These are phyloP conservation scores for Lamellibrachia luymesi DNA, from an alignment of 1,140 invertebrate species.

Conservation along the genomic window DNA sequence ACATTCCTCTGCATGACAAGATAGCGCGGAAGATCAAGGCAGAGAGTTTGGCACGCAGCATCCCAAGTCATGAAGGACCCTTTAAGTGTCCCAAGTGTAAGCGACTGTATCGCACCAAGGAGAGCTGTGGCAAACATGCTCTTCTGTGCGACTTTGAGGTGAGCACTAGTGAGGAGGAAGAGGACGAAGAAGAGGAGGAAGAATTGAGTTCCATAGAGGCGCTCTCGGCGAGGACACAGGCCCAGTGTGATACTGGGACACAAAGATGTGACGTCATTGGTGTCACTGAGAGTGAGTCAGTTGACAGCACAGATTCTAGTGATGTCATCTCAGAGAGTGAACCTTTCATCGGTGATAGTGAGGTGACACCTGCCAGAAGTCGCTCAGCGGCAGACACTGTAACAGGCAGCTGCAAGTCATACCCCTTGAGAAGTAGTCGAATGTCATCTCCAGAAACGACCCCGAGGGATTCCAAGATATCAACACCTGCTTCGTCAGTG, in stretches of 20 bases:
- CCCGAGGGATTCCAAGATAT: background rate
- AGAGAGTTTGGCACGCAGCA: constrained; percentile 47
- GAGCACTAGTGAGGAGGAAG: constrained; percentile 54
- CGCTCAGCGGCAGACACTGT: background rate
- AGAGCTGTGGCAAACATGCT: constrained; percentile 81
- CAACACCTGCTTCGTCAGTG: background rate
- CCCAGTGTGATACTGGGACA: background rate
- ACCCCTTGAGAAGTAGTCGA: background rate
- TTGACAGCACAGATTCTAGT: constrained; percentile 2
- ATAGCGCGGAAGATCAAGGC: constrained; percentile 50
- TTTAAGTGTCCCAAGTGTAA: constrained; percentile 85
- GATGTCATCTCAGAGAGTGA: background rate
- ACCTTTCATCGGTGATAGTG: background rate
- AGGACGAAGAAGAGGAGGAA: constrained; percentile 35
- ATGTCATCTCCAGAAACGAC: background rate
- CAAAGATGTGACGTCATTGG: background rate
- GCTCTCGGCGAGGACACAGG: background rate
- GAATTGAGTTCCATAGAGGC: background rate
- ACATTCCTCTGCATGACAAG: constrained; percentile 41
- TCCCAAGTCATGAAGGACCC: constrained; percentile 60
- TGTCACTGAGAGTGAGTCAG: background rate
- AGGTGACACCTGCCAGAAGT: background rate
- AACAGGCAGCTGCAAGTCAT: background rate
- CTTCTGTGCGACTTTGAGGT: constrained; percentile 66
- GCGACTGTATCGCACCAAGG: constrained; percentile 82